Evolutionary conservation across 2,888 invertebrate species (phyloP).

Genomic region (Cryptocheilus praepositus): DNA sequence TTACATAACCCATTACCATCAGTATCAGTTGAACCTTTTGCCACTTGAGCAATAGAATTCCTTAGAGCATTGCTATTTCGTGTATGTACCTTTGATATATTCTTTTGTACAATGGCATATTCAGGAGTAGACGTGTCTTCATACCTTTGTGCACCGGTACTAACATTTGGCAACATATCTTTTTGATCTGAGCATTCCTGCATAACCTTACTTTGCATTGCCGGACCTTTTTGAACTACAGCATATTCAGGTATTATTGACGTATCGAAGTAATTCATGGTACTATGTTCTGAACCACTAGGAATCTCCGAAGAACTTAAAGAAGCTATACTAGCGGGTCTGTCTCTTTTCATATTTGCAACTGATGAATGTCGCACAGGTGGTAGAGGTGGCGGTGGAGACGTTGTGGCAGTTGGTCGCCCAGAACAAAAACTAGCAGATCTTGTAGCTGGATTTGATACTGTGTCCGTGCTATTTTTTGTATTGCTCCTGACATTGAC

Average conservation of each 20-base stretch:
- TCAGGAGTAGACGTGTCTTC: constrained; percentile 58
- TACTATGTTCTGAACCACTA: constrained; percentile 67
- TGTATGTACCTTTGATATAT: constrained; percentile 42
- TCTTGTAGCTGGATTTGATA: constrained; percentile 70
- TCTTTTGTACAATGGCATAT: constrained; percentile 69
- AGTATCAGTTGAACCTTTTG: constrained; percentile 23
- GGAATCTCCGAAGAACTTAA: constrained; percentile 57
- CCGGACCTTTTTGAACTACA: constrained; percentile 61
- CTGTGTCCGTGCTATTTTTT: constrained; percentile 42
- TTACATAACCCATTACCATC: constrained; percentile 26
- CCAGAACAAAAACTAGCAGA: constrained; percentile 79
- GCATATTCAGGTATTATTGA: constrained; percentile 69
- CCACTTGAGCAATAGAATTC: constrained; percentile 9
- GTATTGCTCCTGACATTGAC: constrained; percentile 31
- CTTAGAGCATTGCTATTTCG: constrained; percentile 38
- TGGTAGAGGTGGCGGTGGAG: constrained; percentile 75
- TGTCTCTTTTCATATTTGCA: constrained; percentile 57
- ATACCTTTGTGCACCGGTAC: constrained; percentile 28
- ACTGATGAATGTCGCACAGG: constrained; percentile 66
- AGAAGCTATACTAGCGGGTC: constrained; percentile 65
- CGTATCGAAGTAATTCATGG: constrained; percentile 61
- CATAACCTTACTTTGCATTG: constrained; percentile 44
- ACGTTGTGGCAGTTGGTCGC: constrained; percentile 74
- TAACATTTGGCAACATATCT: constrained; percentile 31
- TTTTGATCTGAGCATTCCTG: constrained; percentile 38